Evolutionary conservation across 2,888 invertebrate species (phyloP).

Genomic region (Lottia gigantea): DNA sequence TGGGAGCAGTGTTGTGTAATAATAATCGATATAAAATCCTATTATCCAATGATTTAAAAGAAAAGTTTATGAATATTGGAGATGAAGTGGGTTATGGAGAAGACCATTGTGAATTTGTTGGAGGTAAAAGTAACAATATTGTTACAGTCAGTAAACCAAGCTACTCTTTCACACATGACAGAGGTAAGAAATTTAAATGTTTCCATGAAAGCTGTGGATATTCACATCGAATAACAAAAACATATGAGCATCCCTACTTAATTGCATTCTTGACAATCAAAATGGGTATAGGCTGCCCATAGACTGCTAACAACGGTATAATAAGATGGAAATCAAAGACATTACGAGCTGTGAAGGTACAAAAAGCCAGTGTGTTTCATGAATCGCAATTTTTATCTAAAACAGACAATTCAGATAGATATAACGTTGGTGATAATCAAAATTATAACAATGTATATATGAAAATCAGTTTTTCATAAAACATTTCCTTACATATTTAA

Average conservation of each 20-base stretch:
- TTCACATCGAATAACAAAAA: too few relatives aligned
- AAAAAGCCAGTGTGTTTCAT: too few relatives aligned
- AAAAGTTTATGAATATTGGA: constrained; percentile 53
- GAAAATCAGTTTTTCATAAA: too few relatives aligned
- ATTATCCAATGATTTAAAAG: constrained; percentile 43
- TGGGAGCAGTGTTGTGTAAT: constrained; percentile 58
- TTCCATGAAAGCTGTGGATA: too few relatives aligned
- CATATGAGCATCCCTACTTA: too few relatives aligned
- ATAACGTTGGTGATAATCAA: background rate
- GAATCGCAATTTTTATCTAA: background rate
- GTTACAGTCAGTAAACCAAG: constrained; percentile 31
- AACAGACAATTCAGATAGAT: background rate
- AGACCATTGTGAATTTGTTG: constrained; percentile 62
- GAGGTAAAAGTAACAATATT: constrained; percentile 27
- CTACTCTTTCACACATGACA: constrained; percentile 22
- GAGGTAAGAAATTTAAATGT: constrained; percentile 24
- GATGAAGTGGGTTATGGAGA: constrained; percentile 50
- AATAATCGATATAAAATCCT: constrained; percentile 52
- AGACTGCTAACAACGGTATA: too few relatives aligned
- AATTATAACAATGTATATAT: too few relatives aligned
- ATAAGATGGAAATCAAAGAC: too few relatives aligned
- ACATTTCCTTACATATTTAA: too few relatives aligned
- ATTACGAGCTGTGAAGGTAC: too few relatives aligned
- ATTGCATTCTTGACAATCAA: too few relatives aligned
- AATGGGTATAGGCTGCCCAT: too few relatives aligned